Conservation (phyloP, 2,888 invertebrate species). For the Sisyra nigra region DNA sequence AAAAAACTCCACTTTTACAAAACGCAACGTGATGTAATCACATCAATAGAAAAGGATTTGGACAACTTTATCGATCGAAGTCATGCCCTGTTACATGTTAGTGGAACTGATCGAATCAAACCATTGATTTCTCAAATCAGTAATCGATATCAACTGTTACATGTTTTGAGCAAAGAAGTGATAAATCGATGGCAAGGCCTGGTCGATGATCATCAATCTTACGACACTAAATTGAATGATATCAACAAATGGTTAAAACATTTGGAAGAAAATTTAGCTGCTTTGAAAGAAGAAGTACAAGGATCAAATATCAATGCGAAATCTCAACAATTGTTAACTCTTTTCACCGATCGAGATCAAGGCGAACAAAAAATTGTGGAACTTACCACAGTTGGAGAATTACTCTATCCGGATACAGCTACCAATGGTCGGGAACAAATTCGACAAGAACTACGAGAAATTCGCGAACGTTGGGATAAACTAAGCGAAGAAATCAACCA, state of each 20-base stretch:
- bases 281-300: conserved; percentile 42
- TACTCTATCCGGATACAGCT: conserved; percentile 83
- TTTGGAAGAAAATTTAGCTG: conserved; percentile 52
- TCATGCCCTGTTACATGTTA: conserved; percentile 69
- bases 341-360: conserved; percentile 67
- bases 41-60: conserved; percentile 67
- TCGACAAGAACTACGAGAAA: conserved; percentile 63
- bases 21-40: conserved; percentile 57
- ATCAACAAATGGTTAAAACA: conserved; percentile 63
- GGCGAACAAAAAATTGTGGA: conserved; percentile 64
- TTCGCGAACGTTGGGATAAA: conserved; percentile 78
- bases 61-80: conserved; percentile 81
- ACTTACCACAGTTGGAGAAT: conserved; percentile 65
- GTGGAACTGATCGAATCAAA: conserved; percentile 72
- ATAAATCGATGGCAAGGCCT: conserved; percentile 70
- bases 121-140: conserved; percentile 81
- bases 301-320: conserved; percentile 44
- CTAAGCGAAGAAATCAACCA: conserved; percentile 68
- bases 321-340: conserved; percentile 49
- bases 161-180: conserved; percentile 69
- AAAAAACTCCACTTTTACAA: conserved; percentile 53
- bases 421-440: conserved; percentile 80
- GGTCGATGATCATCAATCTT: conserved; percentile 68
- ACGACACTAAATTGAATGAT: conserved; percentile 56
- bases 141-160: conserved; percentile 67